phyloP scores from a whole-genome alignment of 2,113 vertebrate species.

The Tychaedon coryphoeus region DNA sequence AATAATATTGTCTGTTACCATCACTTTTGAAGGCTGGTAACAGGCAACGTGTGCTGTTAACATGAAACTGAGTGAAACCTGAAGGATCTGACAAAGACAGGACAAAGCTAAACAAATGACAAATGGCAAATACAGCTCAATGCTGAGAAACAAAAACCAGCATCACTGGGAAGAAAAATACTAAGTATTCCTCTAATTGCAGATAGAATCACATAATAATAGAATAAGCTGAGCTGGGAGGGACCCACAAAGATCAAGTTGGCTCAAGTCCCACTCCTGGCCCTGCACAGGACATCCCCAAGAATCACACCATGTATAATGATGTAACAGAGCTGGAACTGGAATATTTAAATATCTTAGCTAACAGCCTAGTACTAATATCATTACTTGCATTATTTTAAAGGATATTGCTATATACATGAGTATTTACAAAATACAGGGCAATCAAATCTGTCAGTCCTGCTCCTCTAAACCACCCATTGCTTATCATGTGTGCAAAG shows the following conservation, averaged over 20 bases:
- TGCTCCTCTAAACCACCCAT: not conserved
- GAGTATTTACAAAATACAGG: not conserved
- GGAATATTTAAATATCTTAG: not conserved
- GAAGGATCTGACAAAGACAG: not conserved
- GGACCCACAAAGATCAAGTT: not conserved
- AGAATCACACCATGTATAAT: not conserved
- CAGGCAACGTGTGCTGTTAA: not conserved
- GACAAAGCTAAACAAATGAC: not conserved
- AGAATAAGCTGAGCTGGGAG: not conserved
- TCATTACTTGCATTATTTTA: not conserved
- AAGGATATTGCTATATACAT: not conserved
- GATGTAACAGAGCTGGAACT: not conserved
- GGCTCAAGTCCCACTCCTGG: not conserved
- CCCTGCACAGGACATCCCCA: not conserved
- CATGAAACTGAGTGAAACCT: not conserved
- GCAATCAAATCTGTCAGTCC: not conserved
- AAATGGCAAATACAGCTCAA: not conserved
- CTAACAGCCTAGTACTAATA: not conserved
- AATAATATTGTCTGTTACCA: not conserved
- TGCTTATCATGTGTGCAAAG: not conserved
- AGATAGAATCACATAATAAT: not conserved
- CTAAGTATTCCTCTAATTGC: not conserved
- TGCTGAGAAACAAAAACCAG: not conserved
- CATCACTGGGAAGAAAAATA: not conserved
- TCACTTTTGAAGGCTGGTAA: not conserved